Evolutionary conservation across 2,797 vertebrate genomes (phyloP), one percentile per base, ranked within the genome.

Genomic region (Taeniopygia guttata): DNA sequence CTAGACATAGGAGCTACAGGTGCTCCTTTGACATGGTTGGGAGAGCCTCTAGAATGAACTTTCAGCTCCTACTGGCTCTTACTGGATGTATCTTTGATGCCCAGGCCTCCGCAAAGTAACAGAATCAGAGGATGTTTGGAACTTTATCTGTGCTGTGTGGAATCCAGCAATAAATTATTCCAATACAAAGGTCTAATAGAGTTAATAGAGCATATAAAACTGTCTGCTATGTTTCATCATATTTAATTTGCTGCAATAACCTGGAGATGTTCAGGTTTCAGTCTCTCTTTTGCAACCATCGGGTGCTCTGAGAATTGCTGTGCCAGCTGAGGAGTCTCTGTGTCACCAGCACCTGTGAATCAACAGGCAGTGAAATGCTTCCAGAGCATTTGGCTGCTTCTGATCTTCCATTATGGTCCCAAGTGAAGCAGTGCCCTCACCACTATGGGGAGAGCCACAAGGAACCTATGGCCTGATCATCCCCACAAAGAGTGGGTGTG

Each of bases 141-240:
- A 32, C 7, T 76, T 93, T 7, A 15, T 51, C 45, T 56, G 30
- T 29, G 25, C 56, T 78, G 13, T 45, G 48, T 62, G 79, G 74
- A 91, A 93, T 51, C 43, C 58, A 76, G 36, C 43, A 76, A 79
- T 79, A 82, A 91, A 93, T 81, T 66, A 76, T 25, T 84, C 67
- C 3, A 6, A 58, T 69, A 23, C 7, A n/a, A 79, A 84, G 34
- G 18, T 68, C 79, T 87, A 77, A 83, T 91, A 38, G 22, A 89
- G 29, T 66, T 59, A 69, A 84, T 43, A 93, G 73, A 84, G n/a
- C 55, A 29, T 49, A 76, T 69, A 69, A 73, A 90, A 56, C 51
- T n/a, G 26, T 69, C 66, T 79, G 6, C 56, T 79, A 69, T 62
- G 30, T 76, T 84, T 84, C 67, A 48, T 75, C 40, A 10, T 48